phyloP scores from a whole-genome alignment of 2,888 invertebrate genomes.

The Nebria salina region DNA sequence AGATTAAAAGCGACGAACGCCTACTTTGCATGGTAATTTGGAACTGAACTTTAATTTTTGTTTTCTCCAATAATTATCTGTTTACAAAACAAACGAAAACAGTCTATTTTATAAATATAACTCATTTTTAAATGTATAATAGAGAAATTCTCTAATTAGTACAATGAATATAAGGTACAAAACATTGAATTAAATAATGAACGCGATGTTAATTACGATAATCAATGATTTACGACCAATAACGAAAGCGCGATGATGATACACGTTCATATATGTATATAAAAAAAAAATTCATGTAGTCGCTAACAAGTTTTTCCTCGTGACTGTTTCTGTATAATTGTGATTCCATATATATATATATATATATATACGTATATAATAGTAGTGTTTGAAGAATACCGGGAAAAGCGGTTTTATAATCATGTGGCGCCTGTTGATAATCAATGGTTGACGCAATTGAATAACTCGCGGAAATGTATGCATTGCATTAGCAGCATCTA shows the following conservation, averaged over 20 bases:
- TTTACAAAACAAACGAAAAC: not conserved
- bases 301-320: not conserved
- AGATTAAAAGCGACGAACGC: not conserved
- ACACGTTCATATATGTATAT: not conserved
- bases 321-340: not conserved
- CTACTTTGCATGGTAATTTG: not conserved
- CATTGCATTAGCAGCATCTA: constrained; percentile 25
- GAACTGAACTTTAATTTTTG: not conserved
- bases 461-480: constrained; percentile 30
- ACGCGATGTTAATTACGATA: not conserved
- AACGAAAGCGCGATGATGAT: not conserved
- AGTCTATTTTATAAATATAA: too few species aligned
- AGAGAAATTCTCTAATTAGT: too few species aligned
- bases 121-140: too few species aligned
- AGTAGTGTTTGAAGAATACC: constrained; percentile 11
- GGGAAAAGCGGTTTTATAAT: constrained; percentile 37
- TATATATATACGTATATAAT: not conserved
- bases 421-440: constrained; percentile 25
- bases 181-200: not conserved
- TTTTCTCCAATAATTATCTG: not conserved
- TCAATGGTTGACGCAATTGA: constrained; percentile 20
- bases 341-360: not conserved
- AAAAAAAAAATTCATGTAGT: not conserved
- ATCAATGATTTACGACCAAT: not conserved
- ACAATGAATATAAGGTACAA: too few species aligned